Base-by-base conservation (phyloP, 2,113 vertebrate genomes). In the Paralichthys olivaceus region DNA sequence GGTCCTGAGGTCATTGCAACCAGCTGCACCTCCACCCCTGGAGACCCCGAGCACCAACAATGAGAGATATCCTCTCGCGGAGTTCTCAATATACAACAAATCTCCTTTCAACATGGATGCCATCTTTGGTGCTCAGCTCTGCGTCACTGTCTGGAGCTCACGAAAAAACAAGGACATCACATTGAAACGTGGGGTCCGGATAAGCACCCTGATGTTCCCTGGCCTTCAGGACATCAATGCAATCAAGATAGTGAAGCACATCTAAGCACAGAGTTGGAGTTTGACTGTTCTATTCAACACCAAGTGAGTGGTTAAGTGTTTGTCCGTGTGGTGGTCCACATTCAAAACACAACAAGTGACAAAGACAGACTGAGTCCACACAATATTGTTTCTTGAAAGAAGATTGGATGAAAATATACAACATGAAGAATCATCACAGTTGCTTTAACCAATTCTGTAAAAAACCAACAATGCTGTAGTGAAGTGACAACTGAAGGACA, bases 11-110 rank as follows among this genome's bases (percentile, higher is more conserved):
- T 93, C 90, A 91, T 49, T 70, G 75, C 23, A 81, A 86, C 92
- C 91, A 93, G 90, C 92, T 91, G 91, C 79, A 90, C 81, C 84
- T 84, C 87, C 75, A 90, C 65, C 90, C 85, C 83, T 63, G 66
- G 72, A 84, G 84, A 86, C 69, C 75, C 67, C 37, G 57, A 55
- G 72, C 75, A 85, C 86, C 81, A 75, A 80, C 54, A 85, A 66
- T 77, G 60, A 85, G 58, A 69, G 49, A 67, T 67, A 49, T 72
- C 49, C 55, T 77, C 64, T 79, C 45, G 1, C 15, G 40, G 28
- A 88, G 61, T 72, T 84, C 65, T 57, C 28, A 28, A 63, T 34
- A 15, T 61, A 54, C 34, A 67, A 19, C 23, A 69, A 69, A 65
- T 75, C 55, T 70, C n/a, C 45, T 64, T 80, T 72, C 67, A 86